Conservation (phyloP, 2,888 invertebrate species). For the Gymnoscelis rufifasciata region DNA sequence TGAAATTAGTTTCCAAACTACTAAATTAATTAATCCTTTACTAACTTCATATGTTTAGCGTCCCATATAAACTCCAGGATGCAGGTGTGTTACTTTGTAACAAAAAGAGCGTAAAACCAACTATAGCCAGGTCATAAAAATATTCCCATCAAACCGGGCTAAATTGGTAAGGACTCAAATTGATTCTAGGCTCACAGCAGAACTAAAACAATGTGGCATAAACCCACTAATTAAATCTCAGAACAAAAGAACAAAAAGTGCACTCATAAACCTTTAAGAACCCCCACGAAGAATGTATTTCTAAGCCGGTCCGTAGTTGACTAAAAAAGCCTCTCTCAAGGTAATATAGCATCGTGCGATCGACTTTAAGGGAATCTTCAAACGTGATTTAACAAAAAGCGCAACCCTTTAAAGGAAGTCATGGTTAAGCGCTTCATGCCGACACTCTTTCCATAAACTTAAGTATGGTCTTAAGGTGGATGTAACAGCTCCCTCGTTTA, state of each 20-base stretch:
- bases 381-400: slow-evolving; percentile 71
- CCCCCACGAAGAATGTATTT: slow-evolving; percentile 60
- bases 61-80: background rate
- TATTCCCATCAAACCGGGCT: slow-evolving; percentile 16
- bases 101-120: slow-evolving; percentile 18
- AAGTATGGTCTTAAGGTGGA: slow-evolving; percentile 69
- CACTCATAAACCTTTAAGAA: slow-evolving; percentile 61
- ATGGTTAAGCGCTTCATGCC: slow-evolving; percentile 65
- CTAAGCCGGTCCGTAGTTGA: slow-evolving; percentile 48
- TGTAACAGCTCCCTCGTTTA: slow-evolving; percentile 72
- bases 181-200: slow-evolving; percentile 29
- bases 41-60: background rate
- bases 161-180: slow-evolving; percentile 23
- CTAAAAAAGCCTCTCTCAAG: slow-evolving; percentile 54
- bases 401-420: slow-evolving; percentile 75
- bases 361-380: slow-evolving; percentile 54
- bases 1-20: background rate
- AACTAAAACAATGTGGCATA: slow-evolving; percentile 58
- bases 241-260: slow-evolving; percentile 62
- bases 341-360: slow-evolving; percentile 61
- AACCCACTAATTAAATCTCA: slow-evolving; percentile 65
- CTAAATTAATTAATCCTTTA: background rate
- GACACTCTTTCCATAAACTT: slow-evolving; percentile 71
- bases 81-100: slow-evolving; percentile 4
- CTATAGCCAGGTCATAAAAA: slow-evolving; percentile 19